Base-by-base conservation (phyloP, 2,797 vertebrate species). In the Ambastaia sidthimunki region DNA sequence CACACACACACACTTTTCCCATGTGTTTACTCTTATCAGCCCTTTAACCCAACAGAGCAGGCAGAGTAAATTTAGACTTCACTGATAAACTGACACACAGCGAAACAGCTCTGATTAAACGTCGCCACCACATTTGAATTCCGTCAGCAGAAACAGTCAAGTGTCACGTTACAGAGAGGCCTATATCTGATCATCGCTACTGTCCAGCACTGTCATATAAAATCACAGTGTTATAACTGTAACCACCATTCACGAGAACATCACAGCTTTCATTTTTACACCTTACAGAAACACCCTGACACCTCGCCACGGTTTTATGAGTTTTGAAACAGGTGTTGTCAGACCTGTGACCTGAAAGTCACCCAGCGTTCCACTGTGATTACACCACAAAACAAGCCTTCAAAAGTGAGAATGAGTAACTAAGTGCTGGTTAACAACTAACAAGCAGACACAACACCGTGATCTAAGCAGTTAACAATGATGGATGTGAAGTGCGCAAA, bases 1-100 rank as follows among this genome's bases (percentile, higher is more conserved):
- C 31, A 34, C 31, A 48, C 59, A 59, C 15, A 0, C 13, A 37
- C 34, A 37, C 31, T 47, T 1, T 19, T 15, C 5, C 62, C 5
- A 12, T 19, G 3, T 28, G 50, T 67, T 48, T 55, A 65, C 21
- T 57, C 34, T 60, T 15, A 67, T 87, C 84, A 86, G 80, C 82
- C n/a, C n/a, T n/a, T n/a, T n/a, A n/a, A n/a, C n/a, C 57, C 4
- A n/a, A 71, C 31, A 59, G 82, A 76, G 65, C 73, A 71, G 77
- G 74, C 79, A 62, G 76, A 75, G 81, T 57, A 81, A 63, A 84
- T 69, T 67, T 55, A 77, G 77, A 47, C 60, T 71, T 52, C 12
- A 52, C 19, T 63, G 76, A 81, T 77, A 62, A 54, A 59, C n/a
- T n/a, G n/a, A n/a, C n/a, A n/a, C 48, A 71, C 37, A 41, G 37